Evolutionary conservation across 2,113 vertebrate genomes (phyloP), one percentile per base, ranked within the genome.

Genomic region (Hystrix brachyura): DNA sequence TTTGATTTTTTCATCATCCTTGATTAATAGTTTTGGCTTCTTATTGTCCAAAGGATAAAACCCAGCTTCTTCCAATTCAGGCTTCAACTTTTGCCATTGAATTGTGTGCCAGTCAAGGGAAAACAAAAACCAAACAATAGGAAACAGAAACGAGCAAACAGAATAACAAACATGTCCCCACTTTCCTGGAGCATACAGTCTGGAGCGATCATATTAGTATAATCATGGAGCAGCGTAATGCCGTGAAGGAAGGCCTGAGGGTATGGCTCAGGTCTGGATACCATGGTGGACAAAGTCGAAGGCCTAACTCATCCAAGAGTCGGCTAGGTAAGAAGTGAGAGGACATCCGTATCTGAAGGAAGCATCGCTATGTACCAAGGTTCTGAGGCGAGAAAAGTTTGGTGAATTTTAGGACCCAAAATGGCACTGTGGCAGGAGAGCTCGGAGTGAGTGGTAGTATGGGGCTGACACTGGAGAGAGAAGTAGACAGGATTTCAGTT

Each of bases 1-100:
- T 48, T 85, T 62, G 51, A 57, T 88, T 53, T 95, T 82, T 53
- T 88, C 69, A 87, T 51, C 43, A n/a, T 80, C 80, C 8, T 62
- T 60, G 23, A 55, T 85, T 92, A 55, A 14, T 25, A 34, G 74
- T 86, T 64, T 90, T 90, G 17, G 38, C 80, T 69, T 57, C 11
- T 83, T 67, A 21, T 34, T 82, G 51, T 78, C 79, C n/a, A 1
- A 48, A 51, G 34, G 9, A 62, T 85, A 76, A 94, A 96, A 34
- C 19, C 17, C 9, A 17, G 11, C n/a, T 43, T 93, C n/a, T 96
- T 94, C 53, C 4, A 67, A 80, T 60, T 57, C 29, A 29, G 88
- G 2, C 72, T 89, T 72, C 72, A 91, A 27, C 18, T 74, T 69
- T n/a, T 74, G 59, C n/a, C 51, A 1, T n/a, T 62, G 71, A 74